phyloP scores from a whole-genome alignment of 2,888 invertebrate species.

The Ceraclea dissimilis region DNA sequence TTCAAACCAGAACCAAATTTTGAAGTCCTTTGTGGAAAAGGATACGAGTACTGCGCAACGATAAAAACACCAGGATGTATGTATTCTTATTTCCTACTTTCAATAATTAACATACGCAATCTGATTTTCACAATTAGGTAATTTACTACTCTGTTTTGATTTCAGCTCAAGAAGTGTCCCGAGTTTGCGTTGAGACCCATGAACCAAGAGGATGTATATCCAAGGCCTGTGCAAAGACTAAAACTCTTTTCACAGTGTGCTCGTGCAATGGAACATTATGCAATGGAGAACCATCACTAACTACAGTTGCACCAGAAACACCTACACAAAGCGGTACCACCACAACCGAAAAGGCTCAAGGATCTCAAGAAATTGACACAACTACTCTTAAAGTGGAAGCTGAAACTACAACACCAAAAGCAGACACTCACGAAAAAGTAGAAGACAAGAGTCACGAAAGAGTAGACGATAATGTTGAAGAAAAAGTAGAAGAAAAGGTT shows the following conservation, averaged over 20 bases:
- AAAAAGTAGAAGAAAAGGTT: background rate
- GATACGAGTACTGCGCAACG: conserved; percentile 19
- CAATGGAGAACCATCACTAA: conserved; percentile 9
- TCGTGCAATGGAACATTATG: conserved; percentile 19
- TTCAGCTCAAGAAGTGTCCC: conserved; percentile 16
- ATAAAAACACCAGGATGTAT: conserved; percentile 3
- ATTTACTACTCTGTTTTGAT: conserved; percentile 1
- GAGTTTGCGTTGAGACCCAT: conserved; percentile 11
- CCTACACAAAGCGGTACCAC: background rate
- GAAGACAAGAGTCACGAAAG: background rate
- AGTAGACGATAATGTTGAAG: background rate
- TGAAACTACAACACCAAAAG: background rate
- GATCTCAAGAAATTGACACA: background rate
- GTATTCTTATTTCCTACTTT: background rate
- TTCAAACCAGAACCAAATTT: conserved; percentile 17
- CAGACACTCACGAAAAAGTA: background rate
- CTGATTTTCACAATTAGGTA: too few relatives aligned
- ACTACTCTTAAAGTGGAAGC: background rate
- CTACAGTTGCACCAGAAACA: conserved; percentile 2
- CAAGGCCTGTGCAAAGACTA: conserved; percentile 9
- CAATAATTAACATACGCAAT: too few relatives aligned
- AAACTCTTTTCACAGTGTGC: conserved; percentile 14
- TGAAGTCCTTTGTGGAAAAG: conserved; percentile 20
- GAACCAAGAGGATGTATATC: conserved; percentile 9
- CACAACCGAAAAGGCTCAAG: conserved; percentile 2